Evolutionary conservation across 1,140 invertebrate species (phyloP).

Genomic region (Solenopsis fugax): DNA sequence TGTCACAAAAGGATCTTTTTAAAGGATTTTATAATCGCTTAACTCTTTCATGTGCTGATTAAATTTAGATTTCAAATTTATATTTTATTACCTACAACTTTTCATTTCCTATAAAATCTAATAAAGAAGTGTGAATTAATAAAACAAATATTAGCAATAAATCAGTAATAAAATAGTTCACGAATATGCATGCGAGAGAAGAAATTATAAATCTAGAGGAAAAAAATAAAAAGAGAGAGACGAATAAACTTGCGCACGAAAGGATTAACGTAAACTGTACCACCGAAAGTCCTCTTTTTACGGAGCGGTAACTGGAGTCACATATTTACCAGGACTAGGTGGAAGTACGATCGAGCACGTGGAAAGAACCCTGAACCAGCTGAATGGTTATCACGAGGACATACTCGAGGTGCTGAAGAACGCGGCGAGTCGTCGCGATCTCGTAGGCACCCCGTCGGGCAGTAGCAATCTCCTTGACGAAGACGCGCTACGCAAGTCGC

Average conservation of each 20-base stretch:
- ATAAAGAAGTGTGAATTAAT: not conserved
- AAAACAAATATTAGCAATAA: not conserved
- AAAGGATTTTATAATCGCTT: conserved; percentile 22
- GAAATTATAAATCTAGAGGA: not conserved
- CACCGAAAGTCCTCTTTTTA: conserved; percentile 1
- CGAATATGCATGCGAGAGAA: not conserved
- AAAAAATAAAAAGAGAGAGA: not conserved
- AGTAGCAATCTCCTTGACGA: conserved; percentile 88
- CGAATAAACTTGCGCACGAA: conserved; percentile 11
- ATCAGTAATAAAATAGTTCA: not conserved
- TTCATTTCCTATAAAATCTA: not conserved
- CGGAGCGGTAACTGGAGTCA: conserved; percentile 35
- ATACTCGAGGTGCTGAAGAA: conserved; percentile 95
- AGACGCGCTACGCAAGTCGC: conserved; percentile 88
- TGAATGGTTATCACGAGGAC: conserved; percentile 97
- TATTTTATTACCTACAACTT: conserved; percentile 1
- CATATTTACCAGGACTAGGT: conserved; percentile 83
- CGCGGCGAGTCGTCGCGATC: conserved; percentile 91
- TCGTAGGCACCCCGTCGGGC: conserved; percentile 88
- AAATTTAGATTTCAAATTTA: not conserved
- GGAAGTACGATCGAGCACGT: conserved; percentile 91
- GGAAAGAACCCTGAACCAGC: conserved; percentile 93
- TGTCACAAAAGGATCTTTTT: conserved; percentile 14
- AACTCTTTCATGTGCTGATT: conserved; percentile 51
- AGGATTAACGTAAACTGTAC: conserved; percentile 32